These are phyloP conservation scores for Heliconius hortense DNA, from an alignment of 2,888 invertebrate genomes.

Conservation along the genomic window DNA sequence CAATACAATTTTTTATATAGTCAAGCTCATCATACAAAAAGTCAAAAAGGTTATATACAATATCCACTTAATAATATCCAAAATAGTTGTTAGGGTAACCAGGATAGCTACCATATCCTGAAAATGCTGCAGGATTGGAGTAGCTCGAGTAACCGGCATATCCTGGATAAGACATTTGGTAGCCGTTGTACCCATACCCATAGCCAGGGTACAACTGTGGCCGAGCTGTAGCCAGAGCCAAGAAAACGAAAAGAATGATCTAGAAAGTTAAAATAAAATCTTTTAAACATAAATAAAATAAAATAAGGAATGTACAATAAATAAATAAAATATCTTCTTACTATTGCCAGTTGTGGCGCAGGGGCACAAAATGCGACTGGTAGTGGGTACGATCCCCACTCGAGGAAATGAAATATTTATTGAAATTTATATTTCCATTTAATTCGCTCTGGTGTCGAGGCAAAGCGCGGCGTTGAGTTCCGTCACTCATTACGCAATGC, in stretches of 20 bases:
- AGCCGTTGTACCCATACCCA: conserved; percentile 62
- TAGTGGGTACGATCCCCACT: too few relatives aligned
- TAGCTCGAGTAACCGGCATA: conserved; percentile 69
- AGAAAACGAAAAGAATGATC: conserved; percentile 71
- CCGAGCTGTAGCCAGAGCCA: conserved; percentile 74
- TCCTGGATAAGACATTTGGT: conserved; percentile 60
- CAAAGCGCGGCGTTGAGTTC: too few relatives aligned
- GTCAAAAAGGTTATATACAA: not conserved
- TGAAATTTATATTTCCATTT: too few relatives aligned
- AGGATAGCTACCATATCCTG: conserved; percentile 61
- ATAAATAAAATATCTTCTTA: too few relatives aligned
- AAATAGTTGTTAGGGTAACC: conserved; percentile 66
- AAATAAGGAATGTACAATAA: not conserved
- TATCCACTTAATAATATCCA: conserved; percentile 61
- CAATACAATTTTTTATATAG: not conserved
- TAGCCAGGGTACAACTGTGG: conserved; percentile 69
- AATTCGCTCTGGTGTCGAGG: too few relatives aligned
- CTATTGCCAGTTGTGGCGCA: too few relatives aligned
- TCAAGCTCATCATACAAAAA: not conserved
- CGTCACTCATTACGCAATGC: too few relatives aligned
- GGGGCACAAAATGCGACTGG: too few relatives aligned
- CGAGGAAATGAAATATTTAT: too few relatives aligned
- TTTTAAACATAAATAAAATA: not conserved
- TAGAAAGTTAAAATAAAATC: conserved; percentile 43
- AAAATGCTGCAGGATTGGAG: conserved; percentile 61